Evolutionary conservation across 2,888 invertebrate genomes (phyloP), one percentile per base, ranked within the genome.

Genomic region (Zaprionus obscuricornis): DNA sequence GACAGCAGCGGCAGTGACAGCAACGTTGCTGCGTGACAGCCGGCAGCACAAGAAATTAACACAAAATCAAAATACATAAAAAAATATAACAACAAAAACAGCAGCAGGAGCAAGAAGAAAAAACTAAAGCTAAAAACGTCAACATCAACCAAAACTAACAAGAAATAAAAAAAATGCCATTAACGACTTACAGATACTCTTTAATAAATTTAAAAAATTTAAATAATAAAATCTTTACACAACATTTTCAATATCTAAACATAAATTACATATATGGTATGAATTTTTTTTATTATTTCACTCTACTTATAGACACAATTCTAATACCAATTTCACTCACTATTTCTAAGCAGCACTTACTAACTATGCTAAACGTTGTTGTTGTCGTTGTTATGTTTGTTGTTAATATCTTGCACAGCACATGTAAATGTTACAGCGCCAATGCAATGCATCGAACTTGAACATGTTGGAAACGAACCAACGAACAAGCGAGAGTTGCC

Each of bases 21-120:
- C 40, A 42, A 26, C 54, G 36, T 18, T 20, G 45, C 46, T 31
- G 49, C 62, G 58, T 42, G 62, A 63, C 63, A 64, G 78, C 65
- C 77, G 51, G 74, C 77, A 73, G 74, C 74, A 65, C 54, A 74
- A 73, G 71, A 76, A 76, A 76, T 76, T 76, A 74, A 74, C 77
- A 71, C 67, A 78, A 71, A 65, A 68, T 75, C 74, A 64, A 68
- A 69, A 66, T 56, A 60, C 49, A 59, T 51, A 45, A 56, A 52
- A 47, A 62, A 46, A 62, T 24, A 18, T 18, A 34, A 17, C 20
- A 18, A 31, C 3, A 27, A 40, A 46, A 26, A 13, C 29, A 43
- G 54, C 66, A 50, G n/a, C n/a, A n/a, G n/a, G n/a, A n/a, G n/a
- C n/a, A n/a, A n/a, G n/a, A n/a, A n/a, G n/a, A 66, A 68, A 68